These are phyloP conservation scores for Itoplectis maculator DNA, from an alignment of 2,888 invertebrate genomes.

Conservation along the genomic window DNA sequence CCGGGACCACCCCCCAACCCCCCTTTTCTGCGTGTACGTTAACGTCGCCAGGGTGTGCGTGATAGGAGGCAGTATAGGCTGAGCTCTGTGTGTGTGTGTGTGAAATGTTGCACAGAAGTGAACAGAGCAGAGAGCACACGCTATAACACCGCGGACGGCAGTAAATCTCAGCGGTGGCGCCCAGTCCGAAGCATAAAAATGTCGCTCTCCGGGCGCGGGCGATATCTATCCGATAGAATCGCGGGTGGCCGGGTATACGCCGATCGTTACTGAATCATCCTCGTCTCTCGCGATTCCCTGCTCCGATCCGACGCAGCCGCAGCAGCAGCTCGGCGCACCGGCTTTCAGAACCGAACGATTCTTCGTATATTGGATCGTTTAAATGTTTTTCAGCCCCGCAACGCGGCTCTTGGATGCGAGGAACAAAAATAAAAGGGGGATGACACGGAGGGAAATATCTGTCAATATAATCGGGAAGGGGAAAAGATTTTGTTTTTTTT, in stretches of 20 bases:
- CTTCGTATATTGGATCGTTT: conserved; percentile 68
- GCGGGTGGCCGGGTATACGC: conserved; percentile 62
- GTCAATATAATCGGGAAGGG: conserved; percentile 32
- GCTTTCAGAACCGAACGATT: conserved; percentile 52
- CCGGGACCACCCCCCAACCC: no score
- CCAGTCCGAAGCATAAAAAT: conserved; percentile 75
- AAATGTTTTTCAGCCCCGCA: conserved; percentile 63
- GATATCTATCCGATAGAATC: conserved; percentile 74
- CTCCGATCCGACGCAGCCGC: no score
- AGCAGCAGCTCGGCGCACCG: conserved; percentile 25
- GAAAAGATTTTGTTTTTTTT: not conserved
- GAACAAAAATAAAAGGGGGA: conserved; percentile 13
- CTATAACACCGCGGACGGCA: conserved; percentile 72
- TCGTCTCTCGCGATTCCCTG: conserved; percentile 28
- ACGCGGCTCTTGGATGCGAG: not conserved
- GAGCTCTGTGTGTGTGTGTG: conserved; percentile 13
- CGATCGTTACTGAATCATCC: conserved; percentile 69
- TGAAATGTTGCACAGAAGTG: conserved; percentile 36
- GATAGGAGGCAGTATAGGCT: conserved; percentile 56
- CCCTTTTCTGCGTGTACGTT: conserved; percentile 5
- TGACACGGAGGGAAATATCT: conserved; percentile 51
- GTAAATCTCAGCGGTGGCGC: conserved; percentile 75
- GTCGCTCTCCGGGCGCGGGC: conserved; percentile 70
- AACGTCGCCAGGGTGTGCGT: conserved; percentile 44
- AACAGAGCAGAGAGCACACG: conserved; percentile 56